A percentile compares a stretch with the other conserved stretches of the same genome.
phyloP scores from a whole-genome alignment of 2,888 invertebrate genomes.

The Rhamphomyia laevipes region DNA sequence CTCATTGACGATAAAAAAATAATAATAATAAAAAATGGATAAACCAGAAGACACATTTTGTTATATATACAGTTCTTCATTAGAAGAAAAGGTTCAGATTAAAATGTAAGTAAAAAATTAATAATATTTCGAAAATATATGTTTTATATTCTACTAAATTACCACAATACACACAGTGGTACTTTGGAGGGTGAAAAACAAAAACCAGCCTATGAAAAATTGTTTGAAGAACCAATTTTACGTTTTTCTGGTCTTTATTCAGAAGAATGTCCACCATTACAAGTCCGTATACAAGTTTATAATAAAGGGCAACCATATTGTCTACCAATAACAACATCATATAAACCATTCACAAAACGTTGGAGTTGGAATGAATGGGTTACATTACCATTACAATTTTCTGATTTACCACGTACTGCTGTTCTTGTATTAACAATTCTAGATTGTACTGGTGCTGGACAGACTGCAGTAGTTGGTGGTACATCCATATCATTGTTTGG shows the following conservation, averaged over 20 bases:
- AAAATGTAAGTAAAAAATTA: conserved; percentile 65
- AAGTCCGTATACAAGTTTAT: conserved; percentile 76
- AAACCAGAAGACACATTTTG: conserved; percentile 68
- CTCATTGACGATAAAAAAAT: no score
- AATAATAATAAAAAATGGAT: conserved; percentile 43
- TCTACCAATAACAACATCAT: conserved; percentile 77
- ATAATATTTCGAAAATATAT: not conserved
- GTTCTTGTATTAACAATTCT: conserved; percentile 79
- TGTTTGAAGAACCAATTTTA: conserved; percentile 77
- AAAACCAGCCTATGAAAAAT: conserved; percentile 76
- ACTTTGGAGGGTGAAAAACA: conserved; percentile 83
- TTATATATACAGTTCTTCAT: conserved; percentile 84
- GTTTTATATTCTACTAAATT: conserved; percentile 1
- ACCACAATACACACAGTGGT: conserved; percentile 53
- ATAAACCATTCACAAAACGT: conserved; percentile 81
- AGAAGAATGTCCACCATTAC: conserved; percentile 74
- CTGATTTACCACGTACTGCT: conserved; percentile 81
- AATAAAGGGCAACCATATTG: conserved; percentile 72
- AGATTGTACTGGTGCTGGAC: conserved; percentile 80
- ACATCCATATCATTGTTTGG: conserved; percentile 90
- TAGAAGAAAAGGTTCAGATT: conserved; percentile 75
- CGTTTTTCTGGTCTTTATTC: conserved; percentile 84
- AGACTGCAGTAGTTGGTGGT: conserved; percentile 77
- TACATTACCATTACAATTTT: conserved; percentile 76
- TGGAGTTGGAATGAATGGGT: conserved; percentile 99